These are phyloP conservation scores for Drosophila ananassae DNA, from an alignment of 1,140 invertebrate species.

Conservation along the genomic window DNA sequence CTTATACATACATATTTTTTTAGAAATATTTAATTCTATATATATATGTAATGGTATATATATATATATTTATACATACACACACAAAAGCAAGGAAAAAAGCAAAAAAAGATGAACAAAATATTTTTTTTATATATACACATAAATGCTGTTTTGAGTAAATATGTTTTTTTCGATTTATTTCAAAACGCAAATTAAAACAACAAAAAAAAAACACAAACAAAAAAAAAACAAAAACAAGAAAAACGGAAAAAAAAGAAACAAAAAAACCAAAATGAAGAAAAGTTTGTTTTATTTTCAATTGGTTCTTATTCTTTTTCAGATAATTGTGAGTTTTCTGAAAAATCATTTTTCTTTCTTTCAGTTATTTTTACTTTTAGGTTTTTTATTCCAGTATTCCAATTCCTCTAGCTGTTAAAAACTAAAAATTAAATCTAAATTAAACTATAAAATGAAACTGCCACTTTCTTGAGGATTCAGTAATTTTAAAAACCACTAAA, in stretches of 20 bases:
- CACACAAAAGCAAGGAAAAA: slow-evolving; percentile 31
- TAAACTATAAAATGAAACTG: slow-evolving; percentile 55
- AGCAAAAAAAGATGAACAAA: slow-evolving; percentile 50
- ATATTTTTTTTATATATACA: slow-evolving; percentile 65
- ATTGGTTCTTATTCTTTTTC: slow-evolving; percentile 14
- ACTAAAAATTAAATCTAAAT: slow-evolving; percentile 5
- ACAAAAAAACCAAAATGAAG: slow-evolving; percentile 58
- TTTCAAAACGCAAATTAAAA: slow-evolving; percentile 79
- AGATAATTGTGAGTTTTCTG: not conserved
- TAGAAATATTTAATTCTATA: slow-evolving; percentile 6
- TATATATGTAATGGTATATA: too few species aligned
- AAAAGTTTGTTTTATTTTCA: slow-evolving; percentile 68
- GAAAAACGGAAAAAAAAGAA: slow-evolving; percentile 52
- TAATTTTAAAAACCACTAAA: slow-evolving; percentile 25
- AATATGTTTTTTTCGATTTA: slow-evolving; percentile 84
- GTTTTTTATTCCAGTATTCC: not conserved
- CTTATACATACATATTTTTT: slow-evolving; percentile 30
- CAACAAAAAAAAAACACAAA: slow-evolving; percentile 30
- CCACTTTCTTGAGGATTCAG: slow-evolving; percentile 60
- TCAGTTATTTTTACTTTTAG: not conserved
- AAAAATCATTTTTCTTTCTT: not conserved
- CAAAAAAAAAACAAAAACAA: slow-evolving; percentile 33
- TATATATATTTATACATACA: slow-evolving; percentile 42
- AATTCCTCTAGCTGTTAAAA: slow-evolving; percentile 4
- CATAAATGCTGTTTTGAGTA: slow-evolving; percentile 80